A percentile compares a stretch with the other conserved stretches of the same genome.
Evolutionary conservation across 2,113 vertebrate species (phyloP).

Genomic region (Tichodroma muraria): DNA sequence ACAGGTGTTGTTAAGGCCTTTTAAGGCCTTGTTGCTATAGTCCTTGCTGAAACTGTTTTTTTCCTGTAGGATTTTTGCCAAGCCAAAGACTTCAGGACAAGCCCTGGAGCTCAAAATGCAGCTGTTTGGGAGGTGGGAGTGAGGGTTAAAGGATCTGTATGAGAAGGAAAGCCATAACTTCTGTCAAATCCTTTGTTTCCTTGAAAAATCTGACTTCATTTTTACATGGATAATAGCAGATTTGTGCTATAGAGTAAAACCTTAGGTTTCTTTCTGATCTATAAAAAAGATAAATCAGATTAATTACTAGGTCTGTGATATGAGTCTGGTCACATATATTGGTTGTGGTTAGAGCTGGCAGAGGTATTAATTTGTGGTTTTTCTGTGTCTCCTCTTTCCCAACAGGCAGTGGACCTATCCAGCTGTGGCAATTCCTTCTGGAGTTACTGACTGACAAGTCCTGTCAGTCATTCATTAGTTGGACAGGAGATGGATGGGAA

Average conservation of each 20-base stretch:
- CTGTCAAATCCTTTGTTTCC: not conserved
- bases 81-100: not conserved
- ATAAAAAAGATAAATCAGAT: not conserved
- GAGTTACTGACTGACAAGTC: conserved; percentile 85
- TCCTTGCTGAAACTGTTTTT: not conserved
- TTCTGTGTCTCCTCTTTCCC: not conserved
- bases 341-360: not conserved
- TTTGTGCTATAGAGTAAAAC: not conserved
- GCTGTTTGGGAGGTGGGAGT: not conserved
- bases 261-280: not conserved
- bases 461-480: conserved; percentile 86
- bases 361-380: not conserved
- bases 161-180: not conserved
- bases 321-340: rapidly evolving
- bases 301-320: not conserved
- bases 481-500: conserved; percentile 90
- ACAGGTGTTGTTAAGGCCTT: not conserved
- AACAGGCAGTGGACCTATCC: conserved; percentile 86
- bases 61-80: not conserved
- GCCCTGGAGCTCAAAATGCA: not conserved
- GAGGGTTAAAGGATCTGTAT: not conserved
- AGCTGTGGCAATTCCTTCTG: conserved; percentile 89
- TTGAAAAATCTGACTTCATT: not conserved
- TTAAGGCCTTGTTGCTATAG: not conserved
- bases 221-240: not conserved